These are phyloP conservation scores for Proisotoma minuta DNA, from an alignment of 2,888 invertebrate genomes.

Conservation along the genomic window DNA sequence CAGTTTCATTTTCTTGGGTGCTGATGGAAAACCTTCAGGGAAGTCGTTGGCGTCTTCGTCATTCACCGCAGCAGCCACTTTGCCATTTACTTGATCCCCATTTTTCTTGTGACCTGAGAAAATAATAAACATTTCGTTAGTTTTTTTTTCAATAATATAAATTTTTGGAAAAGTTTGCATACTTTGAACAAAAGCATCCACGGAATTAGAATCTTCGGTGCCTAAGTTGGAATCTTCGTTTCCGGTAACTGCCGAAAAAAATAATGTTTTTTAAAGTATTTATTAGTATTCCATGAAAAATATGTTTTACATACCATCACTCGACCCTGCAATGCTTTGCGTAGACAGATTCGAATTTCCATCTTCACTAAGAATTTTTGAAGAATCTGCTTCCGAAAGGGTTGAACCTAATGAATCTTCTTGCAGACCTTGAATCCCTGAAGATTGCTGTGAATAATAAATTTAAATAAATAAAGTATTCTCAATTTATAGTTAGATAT, in stretches of 20 bases:
- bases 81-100: constrained; percentile 12
- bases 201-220: constrained; percentile 38
- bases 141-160: neutral
- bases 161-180: neutral
- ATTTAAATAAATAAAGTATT: neutral
- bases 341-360: constrained; percentile 33
- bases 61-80: constrained; percentile 8
- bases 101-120: constrained; percentile 27
- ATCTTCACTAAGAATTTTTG: constrained; percentile 46
- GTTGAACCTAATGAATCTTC: constrained; percentile 46
- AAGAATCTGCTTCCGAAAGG: constrained; percentile 45
- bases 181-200: constrained; percentile 38
- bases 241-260: constrained; percentile 24
- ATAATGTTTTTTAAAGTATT: neutral
- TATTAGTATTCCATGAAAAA: neutral
- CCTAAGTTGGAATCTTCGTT: constrained; percentile 41
- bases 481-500: constrained; percentile 28
- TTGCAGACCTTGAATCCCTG: constrained; percentile 39
- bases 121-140: constrained; percentile 3
- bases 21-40: constrained; percentile 29
- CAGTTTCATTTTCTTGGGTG: constrained; percentile 42
- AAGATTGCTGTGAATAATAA: constrained; percentile 13
- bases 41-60: constrained; percentile 24
- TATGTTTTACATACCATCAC: constrained; percentile 27
- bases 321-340: constrained; percentile 33